Percentiles rank a stretch among this genome's conserved stretches.
phyloP scores from a whole-genome alignment of 2,113 vertebrate species.

The Cairina moschata region DNA sequence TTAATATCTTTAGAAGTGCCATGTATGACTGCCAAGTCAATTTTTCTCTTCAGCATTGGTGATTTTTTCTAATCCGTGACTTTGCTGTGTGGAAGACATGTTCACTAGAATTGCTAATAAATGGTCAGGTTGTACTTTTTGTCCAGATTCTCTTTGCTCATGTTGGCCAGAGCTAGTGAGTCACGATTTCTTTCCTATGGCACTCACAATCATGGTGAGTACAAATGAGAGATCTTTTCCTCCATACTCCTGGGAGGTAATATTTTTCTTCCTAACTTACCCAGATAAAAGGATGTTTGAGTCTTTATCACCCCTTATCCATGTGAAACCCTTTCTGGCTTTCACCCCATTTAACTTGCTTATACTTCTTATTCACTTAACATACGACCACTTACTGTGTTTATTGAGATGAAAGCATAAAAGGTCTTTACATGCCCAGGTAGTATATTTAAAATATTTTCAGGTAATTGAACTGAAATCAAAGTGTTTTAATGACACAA shows the following conservation, averaged over 20 bases:
- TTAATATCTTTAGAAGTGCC: not conserved
- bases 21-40: not conserved
- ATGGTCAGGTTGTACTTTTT: not conserved
- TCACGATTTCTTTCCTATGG: not conserved
- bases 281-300: not conserved
- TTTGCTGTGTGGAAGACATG: not conserved
- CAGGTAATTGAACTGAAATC: not conserved
- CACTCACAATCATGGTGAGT: not conserved
- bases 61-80: not conserved
- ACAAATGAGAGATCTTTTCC: not conserved
- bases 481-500: not conserved
- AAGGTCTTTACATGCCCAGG: not conserved
- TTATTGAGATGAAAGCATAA: not conserved
- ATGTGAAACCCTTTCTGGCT: not conserved
- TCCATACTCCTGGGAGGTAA: not conserved
- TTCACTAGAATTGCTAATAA: not conserved
- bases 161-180: not conserved
- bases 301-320: not conserved
- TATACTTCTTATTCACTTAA: not conserved
- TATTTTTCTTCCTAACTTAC: not conserved
- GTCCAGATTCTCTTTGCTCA: not conserved
- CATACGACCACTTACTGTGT: not conserved
- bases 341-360: not conserved
- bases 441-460: not conserved
- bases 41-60: not conserved